A percentile compares a stretch with the other conserved stretches of the same genome.
Evolutionary conservation across 2,113 vertebrate species (phyloP).

Genomic region (Sprattus sprattus): DNA sequence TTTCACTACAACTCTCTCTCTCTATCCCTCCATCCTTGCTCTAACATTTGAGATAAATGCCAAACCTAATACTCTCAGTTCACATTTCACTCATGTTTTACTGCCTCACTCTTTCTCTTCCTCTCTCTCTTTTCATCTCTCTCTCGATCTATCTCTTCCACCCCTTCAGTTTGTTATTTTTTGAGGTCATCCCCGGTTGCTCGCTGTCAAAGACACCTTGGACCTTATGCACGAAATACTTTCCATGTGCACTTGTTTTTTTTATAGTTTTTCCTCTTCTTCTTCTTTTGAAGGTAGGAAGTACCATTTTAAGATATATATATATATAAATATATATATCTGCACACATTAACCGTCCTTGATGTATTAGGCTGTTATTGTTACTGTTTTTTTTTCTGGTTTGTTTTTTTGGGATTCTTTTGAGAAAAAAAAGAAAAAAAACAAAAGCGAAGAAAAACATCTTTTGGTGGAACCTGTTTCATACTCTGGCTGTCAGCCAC

Average conservation of each 20-base stretch:
- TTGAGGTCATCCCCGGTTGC: not conserved
- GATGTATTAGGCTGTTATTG: conserved; percentile 55
- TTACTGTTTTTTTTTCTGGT: conserved; percentile 27
- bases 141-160: not conserved
- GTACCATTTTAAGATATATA: conserved; percentile 52
- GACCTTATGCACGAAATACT: conserved; percentile 72
- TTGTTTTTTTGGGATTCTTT: conserved; percentile 33
- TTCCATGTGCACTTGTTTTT: conserved; percentile 62
- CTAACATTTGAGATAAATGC: conserved; percentile 7
- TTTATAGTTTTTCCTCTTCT: conserved; percentile 50
- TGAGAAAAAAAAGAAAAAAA: not conserved
- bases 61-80: conserved; percentile 26
- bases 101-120: not conserved
- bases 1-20: conserved; percentile 41
- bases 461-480: conserved; percentile 57
- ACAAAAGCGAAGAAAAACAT: conserved; percentile 15
- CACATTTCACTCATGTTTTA: conserved; percentile 11
- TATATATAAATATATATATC: conserved; percentile 18
- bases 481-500: conserved; percentile 62
- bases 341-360: conserved; percentile 54
- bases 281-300: conserved; percentile 53
- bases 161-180: not conserved
- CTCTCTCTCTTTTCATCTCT: not conserved
- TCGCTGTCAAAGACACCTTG: conserved; percentile 51
- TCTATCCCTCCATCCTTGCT: not conserved